A percentile compares a stretch with the other conserved stretches of the same genome.
phyloP scores from a whole-genome alignment of 2,888 invertebrate species.

The Dioctria linearis region DNA sequence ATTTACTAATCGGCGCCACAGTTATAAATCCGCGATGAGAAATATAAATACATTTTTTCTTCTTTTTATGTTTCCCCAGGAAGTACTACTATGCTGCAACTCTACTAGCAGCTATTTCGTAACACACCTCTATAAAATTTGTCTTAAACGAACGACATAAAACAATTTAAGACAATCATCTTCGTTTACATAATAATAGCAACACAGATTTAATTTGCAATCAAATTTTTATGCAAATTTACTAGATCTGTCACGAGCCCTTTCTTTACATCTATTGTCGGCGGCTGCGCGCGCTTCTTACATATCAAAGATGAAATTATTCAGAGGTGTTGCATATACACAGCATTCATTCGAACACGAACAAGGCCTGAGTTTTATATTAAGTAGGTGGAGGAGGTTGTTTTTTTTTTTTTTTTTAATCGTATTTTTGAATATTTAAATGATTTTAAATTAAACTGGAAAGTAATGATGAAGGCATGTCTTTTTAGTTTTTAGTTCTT shows the following conservation, averaged over 20 bases:
- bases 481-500: too few relatives aligned
- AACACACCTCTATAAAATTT: constrained; percentile 16
- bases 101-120: background rate
- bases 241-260: background rate
- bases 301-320: constrained; percentile 11
- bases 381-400: too few relatives aligned
- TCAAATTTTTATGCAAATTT: constrained; percentile 41
- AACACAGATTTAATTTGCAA: constrained; percentile 27
- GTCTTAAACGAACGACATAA: constrained; percentile 21
- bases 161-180: constrained; percentile 28
- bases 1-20: too few relatives aligned
- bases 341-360: background rate
- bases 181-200: constrained; percentile 32
- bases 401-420: too few relatives aligned
- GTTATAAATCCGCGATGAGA: too few relatives aligned
- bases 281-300: background rate
- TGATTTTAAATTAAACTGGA: too few relatives aligned
- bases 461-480: too few relatives aligned
- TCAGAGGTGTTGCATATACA: background rate
- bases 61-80: constrained; percentile 30
- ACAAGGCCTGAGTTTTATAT: constrained; percentile 2
- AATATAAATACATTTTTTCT: too few relatives aligned
- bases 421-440: too few relatives aligned
- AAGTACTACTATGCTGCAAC: background rate
- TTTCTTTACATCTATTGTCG: constrained; percentile 34